phyloP scores from a whole-genome alignment of 92 coral and sea anemone genomes.

The Palythoa grandiflora region DNA sequence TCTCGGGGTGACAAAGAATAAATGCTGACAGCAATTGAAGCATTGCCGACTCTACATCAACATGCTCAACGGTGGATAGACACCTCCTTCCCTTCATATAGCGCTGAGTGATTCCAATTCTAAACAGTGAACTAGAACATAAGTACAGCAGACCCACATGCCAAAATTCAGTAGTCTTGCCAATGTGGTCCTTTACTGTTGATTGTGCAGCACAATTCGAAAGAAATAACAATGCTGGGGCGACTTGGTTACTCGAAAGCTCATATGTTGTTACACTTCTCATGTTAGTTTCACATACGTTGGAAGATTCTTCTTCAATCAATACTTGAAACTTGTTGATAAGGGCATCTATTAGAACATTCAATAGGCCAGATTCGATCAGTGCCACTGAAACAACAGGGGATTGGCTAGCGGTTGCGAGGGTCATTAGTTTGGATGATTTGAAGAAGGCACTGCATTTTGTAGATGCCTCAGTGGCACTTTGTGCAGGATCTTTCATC shows the following conservation, averaged over 20 bases:
- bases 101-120: slow-evolving; percentile 49
- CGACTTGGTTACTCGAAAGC: slow-evolving; percentile 56
- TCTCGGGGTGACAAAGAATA: slow-evolving; percentile 81
- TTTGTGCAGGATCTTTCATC: slow-evolving; percentile 50
- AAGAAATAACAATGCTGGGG: slow-evolving; percentile 79
- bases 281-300: background rate
- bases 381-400: slow-evolving; percentile 62
- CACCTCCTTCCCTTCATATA: slow-evolving; percentile 5
- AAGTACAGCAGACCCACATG: slow-evolving; percentile 73
- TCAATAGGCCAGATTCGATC: slow-evolving; percentile 81
- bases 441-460: slow-evolving; percentile 49
- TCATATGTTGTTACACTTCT: background rate
- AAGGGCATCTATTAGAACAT: slow-evolving; percentile 64
- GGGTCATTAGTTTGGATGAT: slow-evolving; percentile 69
- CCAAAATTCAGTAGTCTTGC: slow-evolving; percentile 84
- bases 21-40: slow-evolving; percentile 79
- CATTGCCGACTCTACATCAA: slow-evolving; percentile 86
- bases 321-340: slow-evolving; percentile 60
- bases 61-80: slow-evolving; percentile 66
- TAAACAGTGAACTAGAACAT: slow-evolving; percentile 55
- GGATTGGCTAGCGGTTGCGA: slow-evolving; percentile 75
- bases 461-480: slow-evolving; percentile 20
- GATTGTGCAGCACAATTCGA: slow-evolving; percentile 78
- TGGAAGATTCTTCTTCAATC: slow-evolving; percentile 12
- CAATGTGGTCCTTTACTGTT: slow-evolving; percentile 84